These are phyloP conservation scores for Philopedon plagiatum DNA, from an alignment of 2,888 invertebrate genomes.

Conservation along the genomic window DNA sequence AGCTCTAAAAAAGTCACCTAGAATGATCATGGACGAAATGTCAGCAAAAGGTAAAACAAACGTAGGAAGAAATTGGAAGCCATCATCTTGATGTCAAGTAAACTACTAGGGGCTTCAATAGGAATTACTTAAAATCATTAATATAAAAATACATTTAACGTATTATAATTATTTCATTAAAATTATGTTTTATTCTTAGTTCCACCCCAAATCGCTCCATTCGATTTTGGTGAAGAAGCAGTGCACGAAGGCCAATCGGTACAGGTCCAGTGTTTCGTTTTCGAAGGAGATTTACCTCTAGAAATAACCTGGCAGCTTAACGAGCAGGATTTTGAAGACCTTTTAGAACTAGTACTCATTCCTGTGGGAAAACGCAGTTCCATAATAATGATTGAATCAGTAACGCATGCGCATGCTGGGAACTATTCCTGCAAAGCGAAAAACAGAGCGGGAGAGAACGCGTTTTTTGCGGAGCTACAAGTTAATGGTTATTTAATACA, in stretches of 20 bases:
- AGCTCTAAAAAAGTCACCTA: too few species aligned
- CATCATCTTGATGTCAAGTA: too few species aligned
- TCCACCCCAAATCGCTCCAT: slow-evolving; percentile 77
- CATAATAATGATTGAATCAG: slow-evolving; percentile 77
- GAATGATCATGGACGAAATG: too few species aligned
- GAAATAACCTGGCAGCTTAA: slow-evolving; percentile 76
- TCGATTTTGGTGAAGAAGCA: slow-evolving; percentile 76
- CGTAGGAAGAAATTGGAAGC: too few species aligned
- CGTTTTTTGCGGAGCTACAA: slow-evolving; percentile 69
- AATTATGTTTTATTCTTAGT: slow-evolving; percentile 68
- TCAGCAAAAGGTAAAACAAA: too few species aligned
- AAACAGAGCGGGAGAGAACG: slow-evolving; percentile 62
- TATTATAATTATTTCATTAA: neutral
- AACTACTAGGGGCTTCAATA: too few species aligned
- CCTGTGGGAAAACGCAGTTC: slow-evolving; percentile 69
- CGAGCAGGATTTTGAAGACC: slow-evolving; percentile 63
- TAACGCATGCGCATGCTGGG: slow-evolving; percentile 79
- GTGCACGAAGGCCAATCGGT: slow-evolving; percentile 75
- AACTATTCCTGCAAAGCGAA: slow-evolving; percentile 82
- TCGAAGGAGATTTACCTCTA: slow-evolving; percentile 77
- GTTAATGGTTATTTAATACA: slow-evolving; percentile 76
- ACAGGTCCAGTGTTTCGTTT: slow-evolving; percentile 75
- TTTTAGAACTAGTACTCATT: slow-evolving; percentile 60
- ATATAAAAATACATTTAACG: too few species aligned
- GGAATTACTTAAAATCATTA: too few species aligned